These are phyloP conservation scores for Calcarius lapponicus DNA, from an alignment of 2,797 vertebrate species.

Conservation along the genomic window DNA sequence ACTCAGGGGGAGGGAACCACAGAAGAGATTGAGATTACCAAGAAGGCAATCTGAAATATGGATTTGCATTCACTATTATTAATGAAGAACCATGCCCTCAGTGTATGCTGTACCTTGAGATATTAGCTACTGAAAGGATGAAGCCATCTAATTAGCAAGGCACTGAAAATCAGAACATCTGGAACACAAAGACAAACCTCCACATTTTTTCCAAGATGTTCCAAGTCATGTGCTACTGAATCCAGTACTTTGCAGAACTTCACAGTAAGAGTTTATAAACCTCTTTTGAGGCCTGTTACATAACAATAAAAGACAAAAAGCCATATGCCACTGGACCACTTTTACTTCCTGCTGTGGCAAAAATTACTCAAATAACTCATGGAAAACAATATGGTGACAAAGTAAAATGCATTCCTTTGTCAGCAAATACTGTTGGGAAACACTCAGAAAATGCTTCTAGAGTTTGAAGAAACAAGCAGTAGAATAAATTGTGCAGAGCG, in stretches of 20 bases:
- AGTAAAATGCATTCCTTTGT: neutral
- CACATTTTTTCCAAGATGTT: neutral
- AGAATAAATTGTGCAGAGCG: neutral
- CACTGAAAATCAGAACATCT: neutral
- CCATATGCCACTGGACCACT: neutral
- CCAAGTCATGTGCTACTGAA: neutral
- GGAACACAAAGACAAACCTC: neutral
- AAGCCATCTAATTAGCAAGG: neutral
- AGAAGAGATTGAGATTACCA: neutral
- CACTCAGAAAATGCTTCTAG: neutral
- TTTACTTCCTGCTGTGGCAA: neutral
- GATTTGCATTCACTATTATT: neutral
- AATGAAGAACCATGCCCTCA: rapidly evolving
- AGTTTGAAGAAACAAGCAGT: neutral
- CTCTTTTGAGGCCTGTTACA: neutral
- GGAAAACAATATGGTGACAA: neutral
- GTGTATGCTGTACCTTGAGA: neutral
- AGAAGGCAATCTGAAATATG: neutral
- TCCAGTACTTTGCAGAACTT: neutral
- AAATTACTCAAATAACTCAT: neutral
- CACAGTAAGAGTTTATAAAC: neutral
- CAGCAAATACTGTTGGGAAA: neutral
- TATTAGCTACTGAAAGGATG: neutral
- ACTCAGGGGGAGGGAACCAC: neutral
- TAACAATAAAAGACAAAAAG: neutral